Conservation (phyloP, 2,888 invertebrate species). For the Caenorhabditis virilis region DNA sequence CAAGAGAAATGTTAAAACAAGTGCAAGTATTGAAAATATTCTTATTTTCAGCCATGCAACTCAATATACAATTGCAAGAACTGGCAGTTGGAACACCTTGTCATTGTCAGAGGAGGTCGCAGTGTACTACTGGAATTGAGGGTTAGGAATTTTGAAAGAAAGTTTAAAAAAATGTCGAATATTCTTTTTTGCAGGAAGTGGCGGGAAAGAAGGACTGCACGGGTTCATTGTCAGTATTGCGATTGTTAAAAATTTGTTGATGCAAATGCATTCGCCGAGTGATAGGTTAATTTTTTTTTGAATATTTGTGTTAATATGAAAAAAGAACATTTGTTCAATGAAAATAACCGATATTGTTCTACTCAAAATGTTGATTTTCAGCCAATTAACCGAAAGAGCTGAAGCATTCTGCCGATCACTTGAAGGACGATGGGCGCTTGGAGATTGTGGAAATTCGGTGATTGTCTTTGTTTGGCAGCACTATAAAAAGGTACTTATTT, state of each 20-base stretch:
- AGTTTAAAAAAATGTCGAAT: too few relatives aligned
- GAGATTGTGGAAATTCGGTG: slow-evolving; percentile 68
- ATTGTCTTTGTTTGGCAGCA: slow-evolving; percentile 68
- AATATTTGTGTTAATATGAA: too few relatives aligned
- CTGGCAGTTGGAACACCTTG: slow-evolving; percentile 64
- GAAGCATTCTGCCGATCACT: slow-evolving; percentile 63
- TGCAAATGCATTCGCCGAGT: slow-evolving; percentile 67
- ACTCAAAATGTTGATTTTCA: slow-evolving; percentile 25
- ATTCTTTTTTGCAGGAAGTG: slow-evolving; percentile 3
- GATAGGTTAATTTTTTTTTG: slow-evolving; percentile 56
- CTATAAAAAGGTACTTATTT: slow-evolving; percentile 68
- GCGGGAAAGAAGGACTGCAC: slow-evolving; percentile 57
- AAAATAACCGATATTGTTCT: neutral
- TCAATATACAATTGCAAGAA: slow-evolving; percentile 60
- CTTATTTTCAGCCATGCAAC: slow-evolving; percentile 49
- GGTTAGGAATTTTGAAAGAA: too few relatives aligned
- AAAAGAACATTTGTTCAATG: neutral
- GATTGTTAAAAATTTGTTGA: slow-evolving; percentile 63
- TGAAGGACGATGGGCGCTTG: slow-evolving; percentile 68
- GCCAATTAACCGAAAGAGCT: slow-evolving; percentile 64
- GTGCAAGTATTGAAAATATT: too few relatives aligned
- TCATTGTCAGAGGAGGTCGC: slow-evolving; percentile 65
- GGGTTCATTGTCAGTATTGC: slow-evolving; percentile 68
- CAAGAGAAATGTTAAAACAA: too few relatives aligned
- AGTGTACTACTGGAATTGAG: slow-evolving; percentile 54